Percentiles rank a stretch among this genome's conserved stretches.
phyloP scores from a whole-genome alignment of 1,140 invertebrate genomes.

The Polyergus mexicanus region DNA sequence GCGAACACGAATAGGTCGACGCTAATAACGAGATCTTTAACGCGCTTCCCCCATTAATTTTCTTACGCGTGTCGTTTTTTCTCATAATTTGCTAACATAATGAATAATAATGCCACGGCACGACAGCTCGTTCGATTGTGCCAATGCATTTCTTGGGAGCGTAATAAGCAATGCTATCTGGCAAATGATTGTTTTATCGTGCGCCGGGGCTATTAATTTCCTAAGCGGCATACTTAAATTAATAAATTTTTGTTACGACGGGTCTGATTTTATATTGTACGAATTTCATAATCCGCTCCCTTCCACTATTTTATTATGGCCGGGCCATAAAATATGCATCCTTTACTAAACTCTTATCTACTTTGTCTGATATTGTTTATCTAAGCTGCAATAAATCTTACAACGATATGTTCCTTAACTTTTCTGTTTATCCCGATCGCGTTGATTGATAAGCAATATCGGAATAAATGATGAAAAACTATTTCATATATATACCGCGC shows the following conservation, averaged over 20 bases:
- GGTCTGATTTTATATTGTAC: background rate
- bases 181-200: background rate
- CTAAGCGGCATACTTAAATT: background rate
- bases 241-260: background rate
- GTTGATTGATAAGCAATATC: background rate
- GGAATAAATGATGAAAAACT: constrained; percentile 15
- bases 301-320: background rate
- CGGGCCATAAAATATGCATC: background rate
- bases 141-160: background rate
- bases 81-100: background rate
- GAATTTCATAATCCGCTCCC: background rate
- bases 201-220: background rate
- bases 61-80: constrained; percentile 16
- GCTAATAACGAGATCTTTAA: constrained; percentile 45
- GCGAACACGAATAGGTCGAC: constrained; percentile 30
- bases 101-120: background rate
- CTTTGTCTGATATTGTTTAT: background rate
- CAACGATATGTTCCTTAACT: background rate
- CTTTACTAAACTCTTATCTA: background rate
- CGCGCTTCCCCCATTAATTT: background rate
- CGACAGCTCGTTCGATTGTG: constrained; percentile 1
- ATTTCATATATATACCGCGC: background rate
- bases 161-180: background rate
- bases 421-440: too few relatives aligned
- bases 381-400: background rate